Percentiles rank a stretch among this genome's conserved stretches.
Conservation (phyloP, 2,113 vertebrate species). For the Tichodroma muraria region DNA sequence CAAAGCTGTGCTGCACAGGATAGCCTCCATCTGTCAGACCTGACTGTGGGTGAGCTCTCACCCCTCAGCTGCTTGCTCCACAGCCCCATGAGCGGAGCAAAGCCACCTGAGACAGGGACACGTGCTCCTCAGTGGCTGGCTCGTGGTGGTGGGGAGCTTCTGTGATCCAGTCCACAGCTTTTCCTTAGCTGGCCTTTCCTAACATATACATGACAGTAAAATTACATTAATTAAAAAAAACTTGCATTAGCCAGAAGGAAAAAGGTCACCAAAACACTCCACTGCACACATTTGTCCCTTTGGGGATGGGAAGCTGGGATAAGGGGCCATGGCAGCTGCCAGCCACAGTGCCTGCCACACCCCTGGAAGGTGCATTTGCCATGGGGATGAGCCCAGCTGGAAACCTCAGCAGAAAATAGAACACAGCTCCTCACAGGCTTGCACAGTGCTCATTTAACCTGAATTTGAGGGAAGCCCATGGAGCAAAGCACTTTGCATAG, state of each 20-base stretch:
- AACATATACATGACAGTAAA: not conserved
- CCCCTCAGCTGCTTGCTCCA: not conserved
- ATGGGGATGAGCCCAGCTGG: not conserved
- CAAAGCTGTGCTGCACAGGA: not conserved
- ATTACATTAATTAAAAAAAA: not conserved
- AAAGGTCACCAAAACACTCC: not conserved
- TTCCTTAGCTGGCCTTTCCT: not conserved
- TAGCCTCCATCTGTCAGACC: not conserved
- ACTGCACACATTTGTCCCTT: not conserved
- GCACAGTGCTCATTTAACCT: not conserved
- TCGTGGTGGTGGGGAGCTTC: not conserved
- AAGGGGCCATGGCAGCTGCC: not conserved
- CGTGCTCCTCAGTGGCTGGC: not conserved
- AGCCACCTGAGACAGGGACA: not conserved
- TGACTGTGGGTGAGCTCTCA: not conserved
- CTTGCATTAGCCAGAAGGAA: not conserved
- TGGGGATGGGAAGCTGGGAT: not conserved
- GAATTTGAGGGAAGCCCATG: not conserved
- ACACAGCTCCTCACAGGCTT: not conserved
- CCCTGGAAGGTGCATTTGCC: not conserved
- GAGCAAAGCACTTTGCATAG: not conserved
- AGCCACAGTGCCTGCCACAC: fast-evolving
- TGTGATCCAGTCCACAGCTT: not conserved
- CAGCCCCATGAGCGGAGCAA: not conserved
- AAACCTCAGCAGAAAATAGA: not conserved